phyloP scores from a whole-genome alignment of 2,797 vertebrate species.

The Eulemur coronatus region DNA sequence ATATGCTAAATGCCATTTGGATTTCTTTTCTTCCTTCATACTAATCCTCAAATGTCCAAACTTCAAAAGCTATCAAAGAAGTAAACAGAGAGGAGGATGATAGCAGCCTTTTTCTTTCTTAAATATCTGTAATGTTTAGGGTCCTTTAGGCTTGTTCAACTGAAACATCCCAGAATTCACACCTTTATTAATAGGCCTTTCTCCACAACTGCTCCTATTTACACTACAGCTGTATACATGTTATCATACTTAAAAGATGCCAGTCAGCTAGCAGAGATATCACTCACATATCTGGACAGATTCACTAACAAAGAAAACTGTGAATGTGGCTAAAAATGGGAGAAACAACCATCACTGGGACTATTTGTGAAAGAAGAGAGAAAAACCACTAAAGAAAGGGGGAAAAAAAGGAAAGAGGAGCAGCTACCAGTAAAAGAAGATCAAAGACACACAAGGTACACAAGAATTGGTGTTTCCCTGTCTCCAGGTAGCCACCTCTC shows the following conservation, averaged over 20 bases:
- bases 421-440: background rate
- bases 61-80: conserved; percentile 51
- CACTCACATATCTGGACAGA: conserved; percentile 12
- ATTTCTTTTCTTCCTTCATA: background rate
- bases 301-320: background rate
- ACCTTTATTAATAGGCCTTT: conserved; percentile 55
- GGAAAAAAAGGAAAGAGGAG: background rate
- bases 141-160: background rate
- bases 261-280: conserved; percentile 48
- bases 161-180: conserved; percentile 38
- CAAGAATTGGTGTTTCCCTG: too few species aligned
- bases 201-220: background rate
- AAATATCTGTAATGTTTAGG: background rate
- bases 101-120: background rate
- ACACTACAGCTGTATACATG: conserved; percentile 19
- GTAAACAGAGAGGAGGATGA: background rate
- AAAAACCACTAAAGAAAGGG: background rate
- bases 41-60: conserved; percentile 6
- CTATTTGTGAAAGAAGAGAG: background rate
- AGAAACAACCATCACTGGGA: background rate
- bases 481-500: background rate
- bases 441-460: background rate
- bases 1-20: background rate
- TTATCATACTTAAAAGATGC: conserved; percentile 14
- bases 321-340: conserved; percentile 15